phyloP scores from a whole-genome alignment of 2,113 vertebrate species.

The Panurus biarmicus region DNA sequence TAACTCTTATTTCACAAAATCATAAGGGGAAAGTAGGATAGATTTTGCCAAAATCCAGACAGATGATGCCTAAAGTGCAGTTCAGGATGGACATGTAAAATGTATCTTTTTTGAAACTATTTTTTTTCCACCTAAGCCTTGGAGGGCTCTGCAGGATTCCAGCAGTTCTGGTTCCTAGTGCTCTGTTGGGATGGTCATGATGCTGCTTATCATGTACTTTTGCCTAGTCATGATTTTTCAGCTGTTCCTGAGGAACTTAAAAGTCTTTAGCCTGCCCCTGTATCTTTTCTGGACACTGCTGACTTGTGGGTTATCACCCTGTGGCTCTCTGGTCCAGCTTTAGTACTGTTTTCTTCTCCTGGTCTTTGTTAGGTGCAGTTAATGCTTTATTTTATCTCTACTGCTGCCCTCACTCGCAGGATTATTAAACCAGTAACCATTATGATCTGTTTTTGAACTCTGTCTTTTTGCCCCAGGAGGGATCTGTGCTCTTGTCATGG shows the following conservation, averaged over 20 bases:
- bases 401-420: not conserved
- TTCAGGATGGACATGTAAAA: not conserved
- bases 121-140: not conserved
- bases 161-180: not conserved
- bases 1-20: not conserved
- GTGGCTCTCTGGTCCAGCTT: not conserved
- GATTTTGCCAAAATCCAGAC: not conserved
- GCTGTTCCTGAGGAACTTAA: not conserved
- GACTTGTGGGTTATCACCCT: not conserved
- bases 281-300: not conserved
- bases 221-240: not conserved
- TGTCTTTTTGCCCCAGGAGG: not conserved
- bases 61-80: not conserved
- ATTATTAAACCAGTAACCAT: not conserved
- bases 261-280: not conserved
- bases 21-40: not conserved
- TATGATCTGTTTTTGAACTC: not conserved
- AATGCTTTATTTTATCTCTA: not conserved
- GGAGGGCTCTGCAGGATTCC: not conserved
- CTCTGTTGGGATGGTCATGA: not conserved
- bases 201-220: not conserved
- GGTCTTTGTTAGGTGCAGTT: not conserved
- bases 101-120: not conserved
- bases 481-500: not conserved
- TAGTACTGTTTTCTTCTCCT: not conserved